Base-by-base conservation (phyloP, 2,888 invertebrate species). In the Pseudolycoriella hygida region DNA sequence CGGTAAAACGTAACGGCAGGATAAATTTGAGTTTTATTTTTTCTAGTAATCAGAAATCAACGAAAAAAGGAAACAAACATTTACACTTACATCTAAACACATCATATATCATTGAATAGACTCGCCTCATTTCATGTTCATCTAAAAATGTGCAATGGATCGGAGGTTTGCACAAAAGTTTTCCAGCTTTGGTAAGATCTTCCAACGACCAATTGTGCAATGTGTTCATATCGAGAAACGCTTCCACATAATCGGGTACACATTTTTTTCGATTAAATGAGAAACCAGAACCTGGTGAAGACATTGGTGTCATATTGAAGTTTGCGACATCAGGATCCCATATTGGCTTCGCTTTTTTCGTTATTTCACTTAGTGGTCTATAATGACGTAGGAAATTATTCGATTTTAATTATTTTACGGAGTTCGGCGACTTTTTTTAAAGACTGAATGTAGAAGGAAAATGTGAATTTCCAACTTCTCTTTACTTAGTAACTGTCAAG, bases 1-100 rank as follows among this genome's bases (percentile, higher is more conserved):
- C n/a, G n/a, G n/a, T n/a, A n/a, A n/a, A n/a, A n/a, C n/a, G n/a
- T n/a, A n/a, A n/a, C n/a, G n/a, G n/a, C n/a, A n/a, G n/a, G n/a
- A n/a, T n/a, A n/a, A n/a, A n/a, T n/a, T n/a, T n/a, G n/a, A n/a
- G n/a, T n/a, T n/a, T n/a, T n/a, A n/a, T n/a, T n/a, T n/a, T n/a
- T n/a, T n/a, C n/a, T n/a, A n/a, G n/a, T n/a, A n/a, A n/a, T n/a
- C n/a, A n/a, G n/a, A n/a, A n/a, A n/a, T n/a, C n/a, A n/a, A n/a
- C n/a, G n/a, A n/a, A n/a, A n/a, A n/a, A n/a, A n/a, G n/a, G n/a
- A n/a, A n/a, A n/a, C n/a, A n/a, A n/a, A n/a, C n/a, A n/a, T n/a
- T n/a, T n/a, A n/a, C n/a, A 55, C 69, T 62, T 55, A 73, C 73
- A 73, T 51, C 73, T 61, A 40, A 72, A 64, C 10, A 72, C 71